Evolutionary conservation across 2,113 vertebrate genomes (phyloP), one percentile per base, ranked within the genome.

Genomic region (Vireo altiloquus): DNA sequence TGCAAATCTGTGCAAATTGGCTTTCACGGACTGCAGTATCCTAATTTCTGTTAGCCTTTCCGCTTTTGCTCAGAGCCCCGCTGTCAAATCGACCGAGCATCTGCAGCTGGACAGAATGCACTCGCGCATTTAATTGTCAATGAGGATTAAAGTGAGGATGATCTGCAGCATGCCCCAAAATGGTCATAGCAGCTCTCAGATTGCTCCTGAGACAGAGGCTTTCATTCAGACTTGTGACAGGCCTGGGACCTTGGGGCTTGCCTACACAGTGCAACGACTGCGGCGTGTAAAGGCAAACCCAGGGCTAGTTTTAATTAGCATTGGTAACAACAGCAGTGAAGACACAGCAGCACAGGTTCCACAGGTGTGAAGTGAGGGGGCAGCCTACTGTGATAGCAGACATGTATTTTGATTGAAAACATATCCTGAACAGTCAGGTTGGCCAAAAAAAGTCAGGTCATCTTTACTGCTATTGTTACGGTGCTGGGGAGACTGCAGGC

Each of bases 51-150:
- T 15, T 66, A 66, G 24, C 40, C 52, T 30, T 79, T 64, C 25
- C 4, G 1, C 37, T 65, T 66, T 44, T 65, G 11, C 47, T 81
- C 14, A 39, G 65, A 71, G 22, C 49, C 76, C 24, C 8, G 5
- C 15, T 1, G 11, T 50, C 54, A 37, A 23, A 21, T 56, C 0
- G 0, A 7, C 27, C 0, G 0, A 70, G 61, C 12, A 20, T 35
- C 65, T 65, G 42, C 54, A 87, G 54, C 75, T 40, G 28, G 61
- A 42, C 35, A 61, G 59, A 90, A 60, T 44, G 83, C 24, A 18
- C 23, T 69, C 50, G 11, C 63, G 82, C 11, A 5, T 42, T 72
- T 65, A 33, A 25, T 54, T 1, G 5, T 47, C 3, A 2, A 4
- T 64, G 17, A n/a, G n/a, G n/a, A n/a, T 27, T 88, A 9, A 47